Conservation (phyloP, 2,113 vertebrate species). For the Lycaon pictus region DNA sequence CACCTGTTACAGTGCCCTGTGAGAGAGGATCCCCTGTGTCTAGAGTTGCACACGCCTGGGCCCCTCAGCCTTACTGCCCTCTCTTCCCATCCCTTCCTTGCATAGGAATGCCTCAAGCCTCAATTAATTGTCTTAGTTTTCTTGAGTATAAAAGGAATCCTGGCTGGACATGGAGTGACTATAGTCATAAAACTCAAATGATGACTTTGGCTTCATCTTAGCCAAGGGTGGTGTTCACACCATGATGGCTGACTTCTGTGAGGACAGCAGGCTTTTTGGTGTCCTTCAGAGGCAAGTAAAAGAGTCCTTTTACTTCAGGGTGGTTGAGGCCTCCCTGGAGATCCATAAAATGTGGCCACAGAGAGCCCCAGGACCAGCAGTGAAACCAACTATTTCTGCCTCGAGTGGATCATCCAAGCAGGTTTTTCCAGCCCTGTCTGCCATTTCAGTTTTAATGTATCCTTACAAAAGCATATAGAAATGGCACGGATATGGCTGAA, state of each 20-base stretch:
- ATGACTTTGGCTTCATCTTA: neutral
- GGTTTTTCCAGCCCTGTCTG: neutral
- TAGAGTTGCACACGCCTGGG: rapidly evolving
- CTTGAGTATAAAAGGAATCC: neutral
- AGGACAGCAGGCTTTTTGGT: neutral
- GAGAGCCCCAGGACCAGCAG: neutral
- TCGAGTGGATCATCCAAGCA: neutral
- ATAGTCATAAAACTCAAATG: neutral
- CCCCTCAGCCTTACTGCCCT: neutral
- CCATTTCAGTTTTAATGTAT: neutral
- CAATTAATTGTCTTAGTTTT: neutral
- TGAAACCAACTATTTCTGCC: neutral
- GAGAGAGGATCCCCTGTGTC: neutral
- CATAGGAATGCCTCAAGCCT: neutral
- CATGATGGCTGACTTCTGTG: neutral
- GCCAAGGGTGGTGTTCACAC: neutral
- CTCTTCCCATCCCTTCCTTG: neutral
- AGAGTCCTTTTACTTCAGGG: neutral
- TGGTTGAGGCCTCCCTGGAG: neutral
- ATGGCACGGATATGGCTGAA: neutral
- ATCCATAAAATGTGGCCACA: too few relatives aligned
- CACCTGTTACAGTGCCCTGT: rapidly evolving
- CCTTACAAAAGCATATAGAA: slow-evolving; percentile 43
- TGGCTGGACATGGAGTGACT: neutral
- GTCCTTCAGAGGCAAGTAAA: neutral